Evolutionary conservation across 2,797 vertebrate species (phyloP).

Genomic region (Pachyuromys duprasi): DNA sequence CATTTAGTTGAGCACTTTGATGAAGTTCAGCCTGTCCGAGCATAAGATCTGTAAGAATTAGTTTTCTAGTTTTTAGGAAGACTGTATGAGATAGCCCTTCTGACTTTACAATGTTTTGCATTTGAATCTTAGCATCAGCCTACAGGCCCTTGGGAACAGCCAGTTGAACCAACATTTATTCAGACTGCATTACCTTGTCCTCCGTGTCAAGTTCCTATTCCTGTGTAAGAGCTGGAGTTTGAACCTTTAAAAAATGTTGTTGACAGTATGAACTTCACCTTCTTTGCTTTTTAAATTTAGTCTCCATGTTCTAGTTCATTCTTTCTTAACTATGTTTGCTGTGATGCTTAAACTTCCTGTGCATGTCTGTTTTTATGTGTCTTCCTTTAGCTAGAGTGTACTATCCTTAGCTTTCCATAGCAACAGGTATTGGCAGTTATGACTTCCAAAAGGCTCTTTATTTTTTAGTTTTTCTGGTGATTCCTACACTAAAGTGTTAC

Average conservation of each 20-base stretch:
- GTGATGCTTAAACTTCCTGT: not conserved
- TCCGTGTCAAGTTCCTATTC: constrained; percentile 90
- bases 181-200: constrained; percentile 89
- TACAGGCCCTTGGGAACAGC: constrained; percentile 93
- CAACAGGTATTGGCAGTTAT: not conserved
- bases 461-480: constrained; percentile 26
- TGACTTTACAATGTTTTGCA: not conserved
- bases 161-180: constrained; percentile 90
- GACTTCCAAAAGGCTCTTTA: not conserved
- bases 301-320: constrained; percentile 25
- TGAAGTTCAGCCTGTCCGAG: constrained; percentile 45
- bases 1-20: constrained; percentile 33
- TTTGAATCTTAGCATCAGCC: constrained; percentile 88
- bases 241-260: not conserved
- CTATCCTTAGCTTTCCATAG: constrained; percentile 3
- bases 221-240: constrained; percentile 86
- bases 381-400: not conserved
- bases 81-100: not conserved
- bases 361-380: not conserved
- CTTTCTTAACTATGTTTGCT: not conserved
- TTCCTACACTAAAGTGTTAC: not conserved
- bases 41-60: not conserved
- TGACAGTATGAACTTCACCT: not conserved
- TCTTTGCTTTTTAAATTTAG: constrained; percentile 1
- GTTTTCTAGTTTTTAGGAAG: constrained; percentile 29